A percentile compares a stretch with the other conserved stretches of the same genome.
These are phyloP conservation scores for Tuta absoluta DNA, from an alignment of 2,888 invertebrate species.

Conservation along the genomic window DNA sequence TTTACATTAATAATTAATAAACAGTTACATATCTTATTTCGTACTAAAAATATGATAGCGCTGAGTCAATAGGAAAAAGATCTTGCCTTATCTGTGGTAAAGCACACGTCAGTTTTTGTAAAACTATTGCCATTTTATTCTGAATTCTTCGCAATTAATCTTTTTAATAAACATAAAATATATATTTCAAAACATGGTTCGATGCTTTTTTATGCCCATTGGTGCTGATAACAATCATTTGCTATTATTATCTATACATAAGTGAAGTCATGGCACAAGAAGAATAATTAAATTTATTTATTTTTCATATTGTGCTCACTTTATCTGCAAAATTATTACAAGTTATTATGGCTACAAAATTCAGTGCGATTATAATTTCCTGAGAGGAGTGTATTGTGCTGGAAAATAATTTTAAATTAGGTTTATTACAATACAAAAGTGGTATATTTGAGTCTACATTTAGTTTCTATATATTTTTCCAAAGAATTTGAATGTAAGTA, in stretches of 20 bases:
- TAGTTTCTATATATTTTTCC: constrained; percentile 33
- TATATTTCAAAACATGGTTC: too few relatives aligned
- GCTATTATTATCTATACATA: too few relatives aligned
- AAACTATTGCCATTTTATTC: constrained; percentile 29
- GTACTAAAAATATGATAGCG: background rate
- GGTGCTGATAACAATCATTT: too few relatives aligned
- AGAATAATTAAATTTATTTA: background rate
- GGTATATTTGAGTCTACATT: constrained; percentile 31
- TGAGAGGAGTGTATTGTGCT: constrained; percentile 36
- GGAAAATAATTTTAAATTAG: constrained; percentile 31
- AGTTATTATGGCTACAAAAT: constrained; percentile 25
- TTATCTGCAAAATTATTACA: background rate
- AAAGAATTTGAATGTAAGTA: constrained; percentile 60
- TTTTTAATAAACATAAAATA: background rate
- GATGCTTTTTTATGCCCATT: too few relatives aligned
- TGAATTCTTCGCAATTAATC: background rate
- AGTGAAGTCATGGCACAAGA: background rate
- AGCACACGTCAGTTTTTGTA: constrained; percentile 38
- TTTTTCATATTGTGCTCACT: background rate
- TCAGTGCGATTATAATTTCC: constrained; percentile 37
- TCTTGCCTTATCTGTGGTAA: constrained; percentile 13
- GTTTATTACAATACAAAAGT: constrained; percentile 32
- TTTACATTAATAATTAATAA: too few relatives aligned
- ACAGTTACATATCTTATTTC: too few relatives aligned
- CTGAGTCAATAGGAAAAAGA: background rate